Percentiles rank a stretch among this genome's conserved stretches.
These are phyloP conservation scores for Julus scandinavius DNA, from an alignment of 2,888 invertebrate genomes.

Conservation along the genomic window DNA sequence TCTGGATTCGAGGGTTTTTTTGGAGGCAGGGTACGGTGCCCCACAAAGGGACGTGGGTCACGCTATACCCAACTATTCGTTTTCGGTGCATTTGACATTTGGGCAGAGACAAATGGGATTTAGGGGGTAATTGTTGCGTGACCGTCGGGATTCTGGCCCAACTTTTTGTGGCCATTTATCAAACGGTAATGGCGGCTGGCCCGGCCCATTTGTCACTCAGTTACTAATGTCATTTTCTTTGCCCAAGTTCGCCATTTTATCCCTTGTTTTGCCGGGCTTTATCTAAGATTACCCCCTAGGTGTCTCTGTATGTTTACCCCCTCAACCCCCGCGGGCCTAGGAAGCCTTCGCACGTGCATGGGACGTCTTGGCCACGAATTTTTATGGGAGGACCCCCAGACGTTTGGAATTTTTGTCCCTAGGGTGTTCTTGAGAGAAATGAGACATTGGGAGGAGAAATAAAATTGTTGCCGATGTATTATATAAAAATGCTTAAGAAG, in stretches of 20 bases:
- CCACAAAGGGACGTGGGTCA: constrained; percentile 27
- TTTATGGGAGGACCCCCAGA: constrained; percentile 1
- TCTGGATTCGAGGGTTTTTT: neutral
- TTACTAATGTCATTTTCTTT: neutral
- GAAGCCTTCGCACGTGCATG: neutral
- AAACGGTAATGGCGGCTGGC: constrained; percentile 7
- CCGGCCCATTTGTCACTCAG: neutral
- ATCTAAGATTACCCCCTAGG: neutral
- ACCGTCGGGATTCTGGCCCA: neutral
- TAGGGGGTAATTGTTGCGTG: constrained; percentile 3
- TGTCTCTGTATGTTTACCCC: neutral
- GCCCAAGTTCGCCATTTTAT: neutral
- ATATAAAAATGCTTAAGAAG: neutral
- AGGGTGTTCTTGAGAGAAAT: neutral
- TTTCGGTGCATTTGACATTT: neutral
- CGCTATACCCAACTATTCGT: neutral
- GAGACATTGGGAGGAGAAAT: neutral
- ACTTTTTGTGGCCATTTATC: constrained; percentile 3
- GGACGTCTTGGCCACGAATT: neutral
- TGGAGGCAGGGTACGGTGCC: neutral
- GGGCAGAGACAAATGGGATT: constrained; percentile 21
- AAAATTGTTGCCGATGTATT: neutral
- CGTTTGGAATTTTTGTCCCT: neutral
- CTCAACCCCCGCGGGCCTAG: neutral
- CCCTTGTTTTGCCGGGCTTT: constrained; percentile 6